Base-by-base conservation (phyloP, 1,140 invertebrate species). In the Pantala flavescens region DNA sequence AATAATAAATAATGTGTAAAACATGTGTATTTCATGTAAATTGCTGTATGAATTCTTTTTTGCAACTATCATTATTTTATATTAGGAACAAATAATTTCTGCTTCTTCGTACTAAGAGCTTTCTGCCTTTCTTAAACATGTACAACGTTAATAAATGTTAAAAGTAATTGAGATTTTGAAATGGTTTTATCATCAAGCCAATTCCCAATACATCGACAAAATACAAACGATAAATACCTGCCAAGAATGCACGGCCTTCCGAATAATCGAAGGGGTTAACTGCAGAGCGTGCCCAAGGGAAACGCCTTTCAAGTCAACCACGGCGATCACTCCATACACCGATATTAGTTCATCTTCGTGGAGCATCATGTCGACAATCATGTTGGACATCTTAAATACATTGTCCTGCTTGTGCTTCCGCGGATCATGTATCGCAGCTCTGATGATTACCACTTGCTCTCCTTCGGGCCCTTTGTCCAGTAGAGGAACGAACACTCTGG, bases 161-260 rank as follows among this genome's bases (percentile, higher is more conserved):
- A n/a, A 36, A 36, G 28, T 5, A 36, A 36, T 9, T 36, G 9
- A 36, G 28, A 36, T 2, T 9, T 36, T 36, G 2, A 36, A 36
- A 2, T 36, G 28, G 28, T 36, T 2, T 5, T 5, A 2, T 36
- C 9, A 2, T 36, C 28, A 36, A 5, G 28, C 28, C 28, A 36
- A 9, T 36, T 2, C 28, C 28, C 28, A 36, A 36, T 36, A 9
- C 9, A 5, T 36, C 28, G 2, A 36, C 2, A 36, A 5, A 9
- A 36, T 5, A 36, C 2, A 36, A 36, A 5, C 2, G 9, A 36
- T 36, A 36, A 36, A 36, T 36, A 82, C 82, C 80, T 89, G 88
- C 89, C 88, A 90, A 7, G 87, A 83, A 73, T 86, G 84, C 0
- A 90, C 88, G 10, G 88, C 80, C 75, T 82, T 86, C 82, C 83